Conservation (phyloP, 2,113 vertebrate genomes). For the Hystrix cristata region DNA sequence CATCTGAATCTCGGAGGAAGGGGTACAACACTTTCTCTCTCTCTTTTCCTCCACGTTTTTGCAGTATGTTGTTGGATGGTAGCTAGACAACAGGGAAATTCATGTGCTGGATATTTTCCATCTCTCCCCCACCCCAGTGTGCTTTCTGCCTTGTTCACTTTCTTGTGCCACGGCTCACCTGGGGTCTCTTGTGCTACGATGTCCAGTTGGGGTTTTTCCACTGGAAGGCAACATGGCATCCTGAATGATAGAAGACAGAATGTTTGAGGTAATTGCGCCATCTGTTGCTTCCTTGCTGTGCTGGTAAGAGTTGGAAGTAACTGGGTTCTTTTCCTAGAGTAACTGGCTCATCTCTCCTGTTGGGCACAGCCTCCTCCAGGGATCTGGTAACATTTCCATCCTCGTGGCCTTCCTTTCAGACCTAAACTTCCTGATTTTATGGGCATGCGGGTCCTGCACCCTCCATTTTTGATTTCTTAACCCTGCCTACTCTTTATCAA, state of each 20-base stretch:
- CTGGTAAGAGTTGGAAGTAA: background rate
- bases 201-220: slow-evolving; percentile 2
- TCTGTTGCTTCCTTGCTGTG: background rate
- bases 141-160: background rate
- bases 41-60: background rate
- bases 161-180: background rate
- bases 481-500: background rate
- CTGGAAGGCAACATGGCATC: background rate
- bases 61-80: background rate
- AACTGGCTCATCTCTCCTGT: background rate
- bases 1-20: background rate
- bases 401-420: background rate
- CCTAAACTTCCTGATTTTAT: background rate
- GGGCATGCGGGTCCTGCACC: background rate
- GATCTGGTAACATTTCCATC: background rate
- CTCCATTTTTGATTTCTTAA: background rate
- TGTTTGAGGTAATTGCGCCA: background rate
- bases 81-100: background rate
- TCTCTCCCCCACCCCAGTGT: background rate
- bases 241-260: background rate
- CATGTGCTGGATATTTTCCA: background rate
- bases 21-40: background rate
- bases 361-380: background rate
- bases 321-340: background rate
- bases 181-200: background rate